phyloP scores from a whole-genome alignment of 2,888 invertebrate genomes.

The Caenorhabditis auriculariae region DNA sequence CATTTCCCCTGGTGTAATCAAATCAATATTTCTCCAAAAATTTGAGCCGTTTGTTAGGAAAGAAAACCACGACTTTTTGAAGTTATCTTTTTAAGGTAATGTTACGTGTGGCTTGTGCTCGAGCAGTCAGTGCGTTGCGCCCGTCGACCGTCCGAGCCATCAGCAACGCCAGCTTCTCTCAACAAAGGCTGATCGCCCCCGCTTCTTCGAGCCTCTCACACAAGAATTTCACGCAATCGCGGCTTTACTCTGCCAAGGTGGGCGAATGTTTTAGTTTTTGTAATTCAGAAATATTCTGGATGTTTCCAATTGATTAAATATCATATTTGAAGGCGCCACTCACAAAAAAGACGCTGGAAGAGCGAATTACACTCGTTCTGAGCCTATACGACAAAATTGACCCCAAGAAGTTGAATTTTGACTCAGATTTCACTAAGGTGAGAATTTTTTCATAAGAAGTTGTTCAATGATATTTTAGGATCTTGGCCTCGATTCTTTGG shows the following conservation, averaged over 20 bases:
- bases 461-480: constrained; percentile 66
- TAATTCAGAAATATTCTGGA: neutral
- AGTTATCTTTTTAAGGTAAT: too few relatives aligned
- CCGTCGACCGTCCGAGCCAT: constrained; percentile 1
- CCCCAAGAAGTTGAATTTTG: constrained; percentile 76
- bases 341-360: constrained; percentile 79
- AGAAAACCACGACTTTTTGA: too few relatives aligned
- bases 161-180: neutral
- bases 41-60: too few relatives aligned
- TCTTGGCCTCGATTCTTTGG: constrained; percentile 92
- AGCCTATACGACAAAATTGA: constrained; percentile 87
- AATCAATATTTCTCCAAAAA: too few relatives aligned
- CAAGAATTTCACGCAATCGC: constrained; percentile 7
- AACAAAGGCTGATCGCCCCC: constrained; percentile 15
- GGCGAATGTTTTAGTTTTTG: neutral
- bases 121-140: constrained; percentile 13
- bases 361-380: constrained; percentile 89
- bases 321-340: constrained; percentile 53
- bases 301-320: too few relatives aligned
- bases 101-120: constrained; percentile 13
- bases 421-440: constrained; percentile 91
- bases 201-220: constrained; percentile 1
- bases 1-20: too few relatives aligned
- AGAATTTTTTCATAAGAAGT: too few relatives aligned
- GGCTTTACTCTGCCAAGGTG: constrained; percentile 27